Evolutionary conservation across 1,140 invertebrate genomes (phyloP), one percentile per base, ranked within the genome.

Genomic region (Dreissena polymorpha): DNA sequence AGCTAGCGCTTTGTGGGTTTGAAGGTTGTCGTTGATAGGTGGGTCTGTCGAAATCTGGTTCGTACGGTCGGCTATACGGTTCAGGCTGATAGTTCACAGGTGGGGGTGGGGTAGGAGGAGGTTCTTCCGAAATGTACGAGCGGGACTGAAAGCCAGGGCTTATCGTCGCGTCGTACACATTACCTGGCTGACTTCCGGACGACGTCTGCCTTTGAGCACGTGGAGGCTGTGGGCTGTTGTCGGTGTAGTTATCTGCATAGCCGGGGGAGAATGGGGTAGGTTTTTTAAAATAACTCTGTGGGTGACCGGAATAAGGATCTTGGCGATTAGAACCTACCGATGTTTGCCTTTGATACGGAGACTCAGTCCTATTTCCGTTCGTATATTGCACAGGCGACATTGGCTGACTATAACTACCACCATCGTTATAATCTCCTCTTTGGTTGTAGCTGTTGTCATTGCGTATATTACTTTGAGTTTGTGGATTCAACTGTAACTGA

Each of bases 21-120:
- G 87, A 88, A 18, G 64, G 21, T 70, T 88, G 87, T 84, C 87
- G 81, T 57, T 83, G 82, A 63, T 86, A 88, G 21, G 65, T 68
- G 5, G 81, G 77, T 14, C 64, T n/a, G 14, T 18, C 53, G 16
- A 14, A 0, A 39, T 73, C 63, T 63, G 69, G 72, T 21, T 77
- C 73, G 27, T 83, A 83, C n/a, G 72, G 67, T 49, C 57, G 81
- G 16, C 73, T 50, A 72, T 83, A 77, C 53, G 76, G 65, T 27
- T 69, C 49, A 10, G 78, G 81, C 57, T 64, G 50, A 53, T 77
- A 76, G 29, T 83, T 83, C 13, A 39, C 49, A 7, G 72, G 81
- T 10, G 73, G 81, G n/a, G 74, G 81, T 10, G 74, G 81, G 16
- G 67, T 64, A 10, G 81, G 81, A 7, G 72, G 78, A 3, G 73